A percentile compares a stretch with the other conserved stretches of the same genome.
phyloP scores from a whole-genome alignment of 1,140 invertebrate species.

The Drosophila trapezifrons region DNA sequence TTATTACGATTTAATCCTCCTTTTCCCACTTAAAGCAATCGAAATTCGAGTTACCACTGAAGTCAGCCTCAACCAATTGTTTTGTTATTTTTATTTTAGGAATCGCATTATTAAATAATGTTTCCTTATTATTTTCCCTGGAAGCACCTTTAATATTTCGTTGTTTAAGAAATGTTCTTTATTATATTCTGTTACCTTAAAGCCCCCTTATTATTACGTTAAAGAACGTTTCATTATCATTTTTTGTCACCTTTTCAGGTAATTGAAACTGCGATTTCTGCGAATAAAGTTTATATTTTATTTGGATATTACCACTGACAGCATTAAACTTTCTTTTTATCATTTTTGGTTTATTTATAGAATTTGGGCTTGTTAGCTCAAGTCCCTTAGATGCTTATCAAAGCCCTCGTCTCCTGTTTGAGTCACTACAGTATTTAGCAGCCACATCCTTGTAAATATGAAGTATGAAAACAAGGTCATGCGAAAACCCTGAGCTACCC shows the following conservation, averaged over 20 bases:
- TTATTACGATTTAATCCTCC: too few species aligned
- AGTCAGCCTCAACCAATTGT: not conserved
- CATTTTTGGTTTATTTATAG: constrained; percentile 6
- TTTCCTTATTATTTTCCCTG: not conserved
- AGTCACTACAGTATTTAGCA: constrained; percentile 6
- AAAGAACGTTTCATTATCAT: not conserved
- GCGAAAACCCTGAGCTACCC: not conserved
- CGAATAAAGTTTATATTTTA: constrained; percentile 4
- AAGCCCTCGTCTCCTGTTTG: not conserved
- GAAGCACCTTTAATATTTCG: not conserved
- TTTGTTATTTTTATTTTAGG: not conserved
- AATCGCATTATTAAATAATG: not conserved
- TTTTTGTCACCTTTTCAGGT: not conserved
- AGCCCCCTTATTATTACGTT: not conserved
- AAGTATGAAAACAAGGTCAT: constrained; percentile 13
- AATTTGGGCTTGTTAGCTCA: not conserved
- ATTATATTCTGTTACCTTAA: not conserved
- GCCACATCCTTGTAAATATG: constrained; percentile 4
- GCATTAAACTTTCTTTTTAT: constrained; percentile 10
- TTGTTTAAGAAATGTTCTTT: not conserved
- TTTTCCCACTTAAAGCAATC: not conserved
- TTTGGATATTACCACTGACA: not conserved
- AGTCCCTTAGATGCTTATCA: constrained; percentile 18
- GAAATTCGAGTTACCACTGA: not conserved
- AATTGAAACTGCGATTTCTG: not conserved